Conservation (phyloP, 1,140 invertebrate genomes). For the Heliconius himera region DNA sequence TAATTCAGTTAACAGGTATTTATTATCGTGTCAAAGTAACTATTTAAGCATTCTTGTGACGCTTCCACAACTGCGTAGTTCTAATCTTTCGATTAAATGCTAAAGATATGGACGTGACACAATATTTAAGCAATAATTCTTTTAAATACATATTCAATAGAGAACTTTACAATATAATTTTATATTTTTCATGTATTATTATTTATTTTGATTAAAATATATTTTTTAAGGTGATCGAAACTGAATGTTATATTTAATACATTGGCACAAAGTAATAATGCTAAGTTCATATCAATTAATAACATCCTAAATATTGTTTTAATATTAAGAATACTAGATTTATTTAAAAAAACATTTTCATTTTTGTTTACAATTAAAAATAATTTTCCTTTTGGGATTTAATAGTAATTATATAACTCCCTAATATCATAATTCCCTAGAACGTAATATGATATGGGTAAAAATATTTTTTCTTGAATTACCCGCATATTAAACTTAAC, state of each 20-base stretch:
- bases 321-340: too few relatives aligned
- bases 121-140: slow-evolving; percentile 24
- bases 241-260: too few relatives aligned
- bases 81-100: slow-evolving; percentile 19
- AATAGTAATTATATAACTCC: too few relatives aligned
- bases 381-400: too few relatives aligned
- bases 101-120: slow-evolving; percentile 21
- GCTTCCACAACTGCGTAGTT: slow-evolving; percentile 21
- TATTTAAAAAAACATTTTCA: too few relatives aligned
- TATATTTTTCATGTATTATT: too few relatives aligned
- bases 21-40: neutral
- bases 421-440: neutral
- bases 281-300: too few relatives aligned
- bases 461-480: neutral
- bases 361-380: too few relatives aligned
- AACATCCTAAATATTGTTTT: too few relatives aligned
- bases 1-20: neutral
- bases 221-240: too few relatives aligned
- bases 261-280: too few relatives aligned
- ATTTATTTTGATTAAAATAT: too few relatives aligned
- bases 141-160: neutral
- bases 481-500: neutral
- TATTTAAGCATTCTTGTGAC: slow-evolving; percentile 32
- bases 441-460: neutral
- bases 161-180: neutral